These are phyloP conservation scores for Pegoplata infirma DNA, from an alignment of 2,888 invertebrate genomes.

Conservation along the genomic window DNA sequence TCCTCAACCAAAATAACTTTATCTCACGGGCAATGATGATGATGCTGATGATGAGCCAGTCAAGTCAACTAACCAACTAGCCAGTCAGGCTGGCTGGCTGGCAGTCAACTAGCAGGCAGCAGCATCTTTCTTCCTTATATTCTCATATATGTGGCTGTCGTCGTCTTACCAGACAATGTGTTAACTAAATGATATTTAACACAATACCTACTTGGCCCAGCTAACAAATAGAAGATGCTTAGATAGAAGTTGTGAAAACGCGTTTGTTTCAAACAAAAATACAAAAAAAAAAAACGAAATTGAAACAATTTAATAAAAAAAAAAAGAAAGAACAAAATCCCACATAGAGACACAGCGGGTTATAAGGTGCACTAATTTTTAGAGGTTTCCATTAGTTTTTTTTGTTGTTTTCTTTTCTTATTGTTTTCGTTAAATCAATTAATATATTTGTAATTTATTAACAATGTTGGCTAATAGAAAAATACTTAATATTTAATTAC, in stretches of 20 bases:
- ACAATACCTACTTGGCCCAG: constrained; percentile 24
- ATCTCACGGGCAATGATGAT: constrained; percentile 45
- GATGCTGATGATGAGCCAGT: neutral
- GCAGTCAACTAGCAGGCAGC: neutral
- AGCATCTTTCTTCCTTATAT: neutral
- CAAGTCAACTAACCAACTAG: neutral
- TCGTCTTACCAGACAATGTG: constrained; percentile 42
- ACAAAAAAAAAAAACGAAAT: too few relatives aligned
- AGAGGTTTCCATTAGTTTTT: neutral
- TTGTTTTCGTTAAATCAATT: constrained; percentile 61
- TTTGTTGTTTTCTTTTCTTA: constrained; percentile 26
- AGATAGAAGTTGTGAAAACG: constrained; percentile 30
- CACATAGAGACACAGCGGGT: constrained; percentile 44
- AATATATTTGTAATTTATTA: constrained; percentile 59
- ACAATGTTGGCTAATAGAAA: constrained; percentile 44
- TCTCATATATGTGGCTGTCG: too few relatives aligned
- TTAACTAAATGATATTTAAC: constrained; percentile 56
- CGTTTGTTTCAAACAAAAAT: constrained; percentile 33
- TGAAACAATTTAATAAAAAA: too few relatives aligned
- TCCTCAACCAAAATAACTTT: constrained; percentile 45
- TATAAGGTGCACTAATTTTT: constrained; percentile 19
- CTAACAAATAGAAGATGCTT: neutral
- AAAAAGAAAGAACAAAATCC: constrained; percentile 6
- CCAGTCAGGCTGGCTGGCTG: too few relatives aligned
- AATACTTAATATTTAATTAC: constrained; percentile 45